A percentile compares a stretch with the other conserved stretches of the same genome.
Evolutionary conservation across 2,888 invertebrate species (phyloP).

Genomic region (Vannuccia rotundouncinata): DNA sequence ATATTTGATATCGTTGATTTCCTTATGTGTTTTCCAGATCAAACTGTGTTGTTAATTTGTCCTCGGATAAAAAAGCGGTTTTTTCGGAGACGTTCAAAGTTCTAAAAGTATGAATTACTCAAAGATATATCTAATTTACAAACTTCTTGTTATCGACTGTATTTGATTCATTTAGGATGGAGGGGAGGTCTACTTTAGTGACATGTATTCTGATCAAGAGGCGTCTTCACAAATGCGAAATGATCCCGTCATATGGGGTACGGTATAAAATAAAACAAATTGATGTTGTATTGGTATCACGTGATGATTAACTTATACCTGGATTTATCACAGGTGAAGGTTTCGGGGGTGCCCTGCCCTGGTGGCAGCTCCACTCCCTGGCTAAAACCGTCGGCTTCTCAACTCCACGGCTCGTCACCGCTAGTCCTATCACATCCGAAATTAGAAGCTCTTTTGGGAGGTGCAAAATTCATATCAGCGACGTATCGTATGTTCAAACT

Average conservation of each 20-base stretch:
- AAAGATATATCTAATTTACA: too few species aligned
- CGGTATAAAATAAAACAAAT: too few species aligned
- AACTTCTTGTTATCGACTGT: too few species aligned
- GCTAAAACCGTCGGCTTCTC: conserved; percentile 48
- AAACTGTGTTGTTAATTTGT: conserved; percentile 51
- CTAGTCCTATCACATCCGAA: conserved; percentile 45
- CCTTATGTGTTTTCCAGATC: too few species aligned
- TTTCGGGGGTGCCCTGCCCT: conserved; percentile 48
- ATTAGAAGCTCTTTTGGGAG: conserved; percentile 46
- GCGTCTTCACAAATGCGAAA: conserved; percentile 45
- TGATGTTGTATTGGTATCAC: too few species aligned
- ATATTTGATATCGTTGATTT: too few species aligned
- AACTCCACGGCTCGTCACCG: conserved; percentile 45
- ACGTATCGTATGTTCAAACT: conserved; percentile 51
- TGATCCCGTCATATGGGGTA: conserved; percentile 50
- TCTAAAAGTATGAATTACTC: too few species aligned
- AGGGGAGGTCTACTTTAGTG: conserved; percentile 52
- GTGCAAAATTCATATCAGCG: conserved; percentile 48
- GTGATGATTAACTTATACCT: too few species aligned
- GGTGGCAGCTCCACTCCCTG: conserved; percentile 46
- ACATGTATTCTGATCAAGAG: conserved; percentile 47
- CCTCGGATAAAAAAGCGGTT: conserved; percentile 48
- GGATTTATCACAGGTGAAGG: too few species aligned
- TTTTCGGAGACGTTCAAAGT: conserved; percentile 46
- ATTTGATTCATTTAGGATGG: too few species aligned